These are phyloP conservation scores for Cephus pulcher DNA, from an alignment of 2,888 invertebrate genomes.

Conservation along the genomic window DNA sequence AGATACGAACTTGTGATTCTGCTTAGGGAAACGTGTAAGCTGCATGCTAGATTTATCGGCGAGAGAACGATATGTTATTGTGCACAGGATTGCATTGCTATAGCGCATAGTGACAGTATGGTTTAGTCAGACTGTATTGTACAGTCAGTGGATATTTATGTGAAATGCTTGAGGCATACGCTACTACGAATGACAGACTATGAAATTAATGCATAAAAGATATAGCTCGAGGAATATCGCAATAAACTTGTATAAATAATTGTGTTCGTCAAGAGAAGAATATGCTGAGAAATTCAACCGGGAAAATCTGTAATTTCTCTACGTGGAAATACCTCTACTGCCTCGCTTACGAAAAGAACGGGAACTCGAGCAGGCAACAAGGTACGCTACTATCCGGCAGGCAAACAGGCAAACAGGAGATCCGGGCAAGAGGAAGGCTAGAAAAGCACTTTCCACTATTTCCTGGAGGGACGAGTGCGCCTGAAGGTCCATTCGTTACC, in stretches of 20 bases:
- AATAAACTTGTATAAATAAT: neutral
- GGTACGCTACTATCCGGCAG: neutral
- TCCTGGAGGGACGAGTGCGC: constrained; percentile 43
- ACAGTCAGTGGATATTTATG: neutral
- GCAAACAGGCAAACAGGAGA: neutral
- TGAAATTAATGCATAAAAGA: neutral
- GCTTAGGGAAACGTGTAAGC: neutral
- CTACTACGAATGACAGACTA: neutral
- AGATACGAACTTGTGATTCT: neutral
- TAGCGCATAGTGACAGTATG: neutral
- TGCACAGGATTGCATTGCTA: neutral
- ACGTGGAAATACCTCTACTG: constrained; percentile 6
- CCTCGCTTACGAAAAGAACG: neutral
- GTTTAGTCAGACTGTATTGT: neutral
- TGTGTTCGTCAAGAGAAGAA: constrained; percentile 23
- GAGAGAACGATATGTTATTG: neutral
- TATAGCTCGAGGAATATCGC: neutral
- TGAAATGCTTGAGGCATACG: neutral
- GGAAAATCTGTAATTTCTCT: constrained; percentile 20
- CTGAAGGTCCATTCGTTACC: constrained; percentile 58
- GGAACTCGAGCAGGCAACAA: constrained; percentile 1
- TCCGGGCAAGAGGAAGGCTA: constrained; percentile 4
- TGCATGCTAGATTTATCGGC: neutral
- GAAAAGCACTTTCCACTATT: constrained; percentile 33
- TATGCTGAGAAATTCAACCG: constrained; percentile 27